These are phyloP conservation scores for Ericerus pela DNA, from an alignment of 1,140 invertebrate species.

Conservation along the genomic window DNA sequence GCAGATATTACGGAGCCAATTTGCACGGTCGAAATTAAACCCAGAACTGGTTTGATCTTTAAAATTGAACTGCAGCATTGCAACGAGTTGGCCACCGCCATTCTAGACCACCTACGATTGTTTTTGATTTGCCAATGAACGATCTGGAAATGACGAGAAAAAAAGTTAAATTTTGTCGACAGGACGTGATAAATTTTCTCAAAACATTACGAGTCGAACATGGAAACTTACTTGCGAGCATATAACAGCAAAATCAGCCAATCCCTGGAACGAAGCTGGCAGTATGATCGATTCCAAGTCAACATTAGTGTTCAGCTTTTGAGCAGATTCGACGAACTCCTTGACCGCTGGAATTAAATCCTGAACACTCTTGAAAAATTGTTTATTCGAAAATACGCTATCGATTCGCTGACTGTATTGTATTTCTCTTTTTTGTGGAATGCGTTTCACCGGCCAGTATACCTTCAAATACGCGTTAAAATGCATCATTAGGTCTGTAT, in stretches of 20 bases:
- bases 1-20: not conserved
- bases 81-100: not conserved
- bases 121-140: conserved; percentile 1
- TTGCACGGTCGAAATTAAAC: not conserved
- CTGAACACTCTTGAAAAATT: conserved; percentile 39
- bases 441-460: conserved; percentile 26
- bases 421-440: conserved; percentile 25
- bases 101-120: not conserved
- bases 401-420: conserved; percentile 38
- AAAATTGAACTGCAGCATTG: not conserved
- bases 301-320: not conserved
- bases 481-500: too few relatives aligned
- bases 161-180: not conserved
- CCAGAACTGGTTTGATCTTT: not conserved
- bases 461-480: conserved; percentile 26
- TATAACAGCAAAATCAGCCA: conserved; percentile 43
- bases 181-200: not conserved
- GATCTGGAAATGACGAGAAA: not conserved
- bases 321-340: conserved; percentile 29
- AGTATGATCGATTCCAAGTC: not conserved
- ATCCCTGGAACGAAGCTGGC: conserved; percentile 36
- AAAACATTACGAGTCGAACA: not conserved
- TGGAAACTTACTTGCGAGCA: conserved; percentile 37
- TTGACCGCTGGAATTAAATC: conserved; percentile 39
- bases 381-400: conserved; percentile 36